Percentiles rank a stretch among this genome's conserved stretches.
These are phyloP conservation scores for Sinohyriopsis cumingii DNA, from an alignment of 2,888 invertebrate species.

Conservation along the genomic window DNA sequence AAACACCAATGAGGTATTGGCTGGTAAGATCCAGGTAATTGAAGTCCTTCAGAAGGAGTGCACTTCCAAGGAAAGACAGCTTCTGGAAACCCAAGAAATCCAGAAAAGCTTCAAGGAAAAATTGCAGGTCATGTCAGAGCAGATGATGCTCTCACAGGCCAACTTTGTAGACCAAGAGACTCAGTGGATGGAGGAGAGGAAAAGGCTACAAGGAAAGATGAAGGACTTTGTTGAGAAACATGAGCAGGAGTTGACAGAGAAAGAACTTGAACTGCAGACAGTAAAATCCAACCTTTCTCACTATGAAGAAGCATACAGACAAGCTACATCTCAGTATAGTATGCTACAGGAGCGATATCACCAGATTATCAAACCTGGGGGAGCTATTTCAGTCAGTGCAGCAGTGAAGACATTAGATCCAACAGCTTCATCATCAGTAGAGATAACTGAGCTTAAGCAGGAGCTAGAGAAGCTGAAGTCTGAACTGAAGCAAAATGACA, in stretches of 20 bases:
- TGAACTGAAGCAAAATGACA: conserved; percentile 76
- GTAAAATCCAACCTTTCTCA: conserved; percentile 53
- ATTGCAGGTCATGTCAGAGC: conserved; percentile 85
- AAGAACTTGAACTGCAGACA: conserved; percentile 73
- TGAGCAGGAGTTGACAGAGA: conserved; percentile 66
- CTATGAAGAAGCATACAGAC: conserved; percentile 60
- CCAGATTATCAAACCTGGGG: conserved; percentile 53
- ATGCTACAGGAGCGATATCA: conserved; percentile 61
- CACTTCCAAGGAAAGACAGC: conserved; percentile 56
- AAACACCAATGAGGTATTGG: conserved; percentile 63
- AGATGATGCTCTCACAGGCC: conserved; percentile 87
- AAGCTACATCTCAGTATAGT: conserved; percentile 60
- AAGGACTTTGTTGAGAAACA: conserved; percentile 70
- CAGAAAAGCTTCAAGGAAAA: conserved; percentile 81
- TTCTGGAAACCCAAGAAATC: conserved; percentile 70
- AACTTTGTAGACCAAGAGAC: conserved; percentile 82
- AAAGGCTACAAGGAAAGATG: conserved; percentile 71
- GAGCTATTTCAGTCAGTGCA: conserved; percentile 13
- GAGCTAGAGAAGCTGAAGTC: conserved; percentile 17
- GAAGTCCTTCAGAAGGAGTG: conserved; percentile 61
- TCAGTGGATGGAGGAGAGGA: conserved; percentile 81
- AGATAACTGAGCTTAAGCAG: conserved; percentile 75
- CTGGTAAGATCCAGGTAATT: conserved; percentile 66
- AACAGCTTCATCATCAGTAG: conserved; percentile 3
- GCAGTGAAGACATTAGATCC: conserved; percentile 6